A percentile compares a stretch with the other conserved stretches of the same genome.
Conservation (phyloP, 2,797 vertebrate species). For the Chaunax sp. region DNA sequence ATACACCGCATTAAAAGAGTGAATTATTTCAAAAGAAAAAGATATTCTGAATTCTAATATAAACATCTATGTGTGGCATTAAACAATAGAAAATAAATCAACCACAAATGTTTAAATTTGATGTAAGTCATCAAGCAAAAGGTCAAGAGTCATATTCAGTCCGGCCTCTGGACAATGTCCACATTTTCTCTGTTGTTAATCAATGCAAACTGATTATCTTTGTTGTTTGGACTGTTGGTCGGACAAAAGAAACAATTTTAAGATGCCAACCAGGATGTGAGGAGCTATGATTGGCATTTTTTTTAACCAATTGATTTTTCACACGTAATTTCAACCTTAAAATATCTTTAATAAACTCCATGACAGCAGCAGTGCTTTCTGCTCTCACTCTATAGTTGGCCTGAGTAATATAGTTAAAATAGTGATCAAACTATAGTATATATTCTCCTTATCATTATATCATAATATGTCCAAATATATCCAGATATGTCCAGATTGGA, state of each 20-base stretch:
- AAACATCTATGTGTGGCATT: not conserved
- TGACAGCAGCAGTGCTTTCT: not conserved
- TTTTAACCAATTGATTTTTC: not conserved
- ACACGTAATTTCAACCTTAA: not conserved
- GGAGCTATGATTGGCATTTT: not conserved
- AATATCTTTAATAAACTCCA: not conserved
- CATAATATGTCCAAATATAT: not conserved
- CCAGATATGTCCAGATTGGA: conserved; percentile 29
- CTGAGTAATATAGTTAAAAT: not conserved
- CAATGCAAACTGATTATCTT: not conserved
- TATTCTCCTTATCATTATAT: not conserved
- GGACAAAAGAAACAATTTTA: not conserved
- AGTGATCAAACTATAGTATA: not conserved
- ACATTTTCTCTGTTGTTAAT: not conserved
- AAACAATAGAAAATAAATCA: not conserved
- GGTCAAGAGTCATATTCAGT: not conserved
- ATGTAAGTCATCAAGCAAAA: not conserved
- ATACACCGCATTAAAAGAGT: not conserved
- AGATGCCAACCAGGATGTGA: not conserved
- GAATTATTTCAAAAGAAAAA: not conserved
- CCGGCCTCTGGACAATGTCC: not conserved
- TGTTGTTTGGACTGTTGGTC: not conserved
- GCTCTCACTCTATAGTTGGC: not conserved
- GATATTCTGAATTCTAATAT: not conserved
- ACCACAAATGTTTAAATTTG: not conserved